These are phyloP conservation scores for Heliconius hewitsoni DNA, from an alignment of 1,140 invertebrate species.

Conservation along the genomic window DNA sequence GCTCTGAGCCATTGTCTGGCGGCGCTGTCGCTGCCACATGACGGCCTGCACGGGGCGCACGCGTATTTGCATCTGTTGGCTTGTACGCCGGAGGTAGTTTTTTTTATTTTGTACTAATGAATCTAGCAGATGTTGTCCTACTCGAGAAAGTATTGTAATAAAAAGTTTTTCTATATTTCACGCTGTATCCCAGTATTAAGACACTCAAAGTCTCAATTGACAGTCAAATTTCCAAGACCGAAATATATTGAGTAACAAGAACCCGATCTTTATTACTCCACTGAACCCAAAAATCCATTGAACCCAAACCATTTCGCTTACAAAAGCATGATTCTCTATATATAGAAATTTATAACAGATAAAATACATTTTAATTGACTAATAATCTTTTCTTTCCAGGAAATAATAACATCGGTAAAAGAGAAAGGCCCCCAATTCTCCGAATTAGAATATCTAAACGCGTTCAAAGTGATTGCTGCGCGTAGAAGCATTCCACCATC, in stretches of 20 bases:
- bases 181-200: no score
- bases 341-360: no score
- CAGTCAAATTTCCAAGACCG: no score
- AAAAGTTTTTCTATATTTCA: no score
- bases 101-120: background rate
- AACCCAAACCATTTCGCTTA: no score
- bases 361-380: no score
- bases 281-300: no score
- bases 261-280: no score
- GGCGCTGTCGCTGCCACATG: slow-evolving; percentile 66
- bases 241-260: no score
- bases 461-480: slow-evolving; percentile 86
- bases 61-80: slow-evolving; percentile 95
- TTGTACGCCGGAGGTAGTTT: slow-evolving; percentile 87
- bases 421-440: slow-evolving; percentile 92
- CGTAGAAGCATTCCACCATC: slow-evolving; percentile 69
- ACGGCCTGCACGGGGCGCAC: slow-evolving; percentile 84
- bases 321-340: no score
- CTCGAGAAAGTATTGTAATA: background rate
- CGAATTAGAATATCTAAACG: slow-evolving; percentile 92
- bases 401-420: slow-evolving; percentile 90
- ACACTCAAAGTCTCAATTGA: no score
- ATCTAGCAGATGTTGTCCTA: background rate
- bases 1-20: slow-evolving; percentile 73
- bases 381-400: slow-evolving; percentile 77